Evolutionary conservation across 2,888 invertebrate genomes (phyloP).

Genomic region (Clanis bilineata): DNA sequence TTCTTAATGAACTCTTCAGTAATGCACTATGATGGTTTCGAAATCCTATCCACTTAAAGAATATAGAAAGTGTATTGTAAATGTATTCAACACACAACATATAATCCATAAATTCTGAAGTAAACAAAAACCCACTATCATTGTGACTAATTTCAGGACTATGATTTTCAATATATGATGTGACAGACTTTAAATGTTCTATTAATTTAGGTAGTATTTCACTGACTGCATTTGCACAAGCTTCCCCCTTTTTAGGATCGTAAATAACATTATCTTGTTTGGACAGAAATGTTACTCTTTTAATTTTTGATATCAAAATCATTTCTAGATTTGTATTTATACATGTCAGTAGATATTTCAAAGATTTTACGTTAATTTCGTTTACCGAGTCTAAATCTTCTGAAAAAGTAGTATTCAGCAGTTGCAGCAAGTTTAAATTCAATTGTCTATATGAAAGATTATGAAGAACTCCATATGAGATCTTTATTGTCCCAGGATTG

Average conservation of each 20-base stretch:
- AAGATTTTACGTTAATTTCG: constrained; percentile 53
- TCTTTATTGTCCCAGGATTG: constrained; percentile 44
- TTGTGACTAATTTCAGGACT: constrained; percentile 39
- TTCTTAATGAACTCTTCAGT: constrained; percentile 62
- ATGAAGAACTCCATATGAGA: constrained; percentile 46
- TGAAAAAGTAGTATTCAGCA: constrained; percentile 57
- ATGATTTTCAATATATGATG: constrained; percentile 49
- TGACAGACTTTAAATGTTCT: constrained; percentile 53
- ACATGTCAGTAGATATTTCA: constrained; percentile 59
- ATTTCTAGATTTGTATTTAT: constrained; percentile 54
- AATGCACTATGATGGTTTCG: constrained; percentile 65
- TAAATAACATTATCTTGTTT: constrained; percentile 55
- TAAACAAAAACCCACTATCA: constrained; percentile 44
- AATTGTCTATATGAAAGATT: constrained; percentile 59
- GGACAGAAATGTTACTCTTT: constrained; percentile 60
- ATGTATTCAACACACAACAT: constrained; percentile 79
- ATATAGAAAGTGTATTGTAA: constrained; percentile 79
- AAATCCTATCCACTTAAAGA: constrained; percentile 85
- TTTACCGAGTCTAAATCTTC: constrained; percentile 42
- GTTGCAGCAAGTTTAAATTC: constrained; percentile 54
- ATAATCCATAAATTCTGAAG: constrained; percentile 48
- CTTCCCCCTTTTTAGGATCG: constrained; percentile 57
- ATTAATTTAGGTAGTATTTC: constrained; percentile 59
- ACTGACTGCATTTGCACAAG: constrained; percentile 54
- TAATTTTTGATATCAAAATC: constrained; percentile 62